Base-by-base conservation (phyloP, 53 echinoderm and acorn worm genomes). In the Zoroaster sp. region DNA sequence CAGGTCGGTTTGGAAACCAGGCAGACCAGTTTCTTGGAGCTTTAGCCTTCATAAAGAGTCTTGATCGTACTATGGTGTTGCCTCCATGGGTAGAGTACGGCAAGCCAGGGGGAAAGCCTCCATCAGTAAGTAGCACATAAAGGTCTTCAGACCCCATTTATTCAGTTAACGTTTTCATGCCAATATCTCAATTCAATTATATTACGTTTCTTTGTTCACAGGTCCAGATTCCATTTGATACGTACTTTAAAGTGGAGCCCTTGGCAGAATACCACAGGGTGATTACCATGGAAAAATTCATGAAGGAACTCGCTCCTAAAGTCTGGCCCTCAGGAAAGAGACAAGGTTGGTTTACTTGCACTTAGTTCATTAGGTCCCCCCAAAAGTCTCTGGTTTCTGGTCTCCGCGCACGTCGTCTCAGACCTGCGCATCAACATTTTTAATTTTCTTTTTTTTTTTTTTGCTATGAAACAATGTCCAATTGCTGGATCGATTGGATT, bases 1-100 rank as follows among this genome's bases (percentile, higher is more conserved):
- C 89, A 97, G 97, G 97, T 85, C 92, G 97, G 2, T 97, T 97
- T 85, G 97, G 97, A n/a, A 97, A 97, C 81, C 97, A 97, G 71
- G 97, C 91, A 4, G 97, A 97, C 75, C 97, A 97, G 55, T 97
- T 93, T 71, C 83, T 97, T 1, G 97, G 97, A 74, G 92, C 89
- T 17, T 45, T 97, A 7, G 93, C 90, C 14, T 97, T 97, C 52
- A 91, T 95, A 30, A 93, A 97, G 55, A 79, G 69, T 32, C 69
- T 97, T 34, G 97, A 96, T 74, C 70, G 96, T 23, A 97, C 97
- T 28, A 78, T 97, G 25, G 94, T 97, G 32, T 74, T 97, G 39
- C 97, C 97, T 32, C 97, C 97, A 12, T 97, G 97, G 97, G 87
- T 94, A 11, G 97, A 97, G 43, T 97, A 97, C 31, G 51, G 51